A percentile compares a stretch with the other conserved stretches of the same genome.
These are phyloP conservation scores for Phaethon lepturus DNA, from an alignment of 2,113 vertebrate species.

Conservation along the genomic window DNA sequence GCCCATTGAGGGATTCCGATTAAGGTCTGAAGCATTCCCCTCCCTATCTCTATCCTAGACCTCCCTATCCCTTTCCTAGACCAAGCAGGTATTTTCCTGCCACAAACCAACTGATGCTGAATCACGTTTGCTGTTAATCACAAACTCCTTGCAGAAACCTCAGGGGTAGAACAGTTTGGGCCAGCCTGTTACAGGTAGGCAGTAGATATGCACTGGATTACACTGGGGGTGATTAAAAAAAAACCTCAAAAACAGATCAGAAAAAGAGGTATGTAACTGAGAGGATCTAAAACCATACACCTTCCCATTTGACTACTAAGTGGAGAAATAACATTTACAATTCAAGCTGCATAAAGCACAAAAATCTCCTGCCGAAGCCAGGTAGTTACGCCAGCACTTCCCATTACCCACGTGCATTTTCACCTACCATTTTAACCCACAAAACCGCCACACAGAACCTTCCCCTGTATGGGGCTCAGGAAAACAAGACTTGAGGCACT, in stretches of 20 bases:
- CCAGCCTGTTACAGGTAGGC: rapidly evolving
- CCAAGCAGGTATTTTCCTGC: neutral
- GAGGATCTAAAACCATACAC: neutral
- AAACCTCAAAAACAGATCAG: neutral
- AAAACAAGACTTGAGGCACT: neutral
- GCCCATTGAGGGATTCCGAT: rapidly evolving
- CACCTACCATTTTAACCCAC: neutral
- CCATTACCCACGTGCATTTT: rapidly evolving
- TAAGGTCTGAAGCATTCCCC: neutral
- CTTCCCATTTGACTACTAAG: neutral
- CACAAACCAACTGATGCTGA: rapidly evolving
- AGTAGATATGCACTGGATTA: no score
- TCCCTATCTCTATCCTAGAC: neutral
- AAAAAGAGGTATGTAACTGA: rapidly evolving
- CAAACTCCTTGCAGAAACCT: neutral
- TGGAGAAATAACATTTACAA: rapidly evolving
- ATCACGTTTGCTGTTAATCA: neutral
- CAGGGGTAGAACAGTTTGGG: neutral
- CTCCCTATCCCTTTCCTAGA: neutral
- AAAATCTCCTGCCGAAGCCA: no score
- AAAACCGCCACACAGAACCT: rapidly evolving
- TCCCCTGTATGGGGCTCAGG: rapidly evolving
- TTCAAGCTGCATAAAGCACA: no score
- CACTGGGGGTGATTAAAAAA: neutral
- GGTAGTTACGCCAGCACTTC: rapidly evolving